These are phyloP conservation scores for Neoniphon sammara DNA, from an alignment of 2,797 vertebrate genomes.

Conservation along the genomic window DNA sequence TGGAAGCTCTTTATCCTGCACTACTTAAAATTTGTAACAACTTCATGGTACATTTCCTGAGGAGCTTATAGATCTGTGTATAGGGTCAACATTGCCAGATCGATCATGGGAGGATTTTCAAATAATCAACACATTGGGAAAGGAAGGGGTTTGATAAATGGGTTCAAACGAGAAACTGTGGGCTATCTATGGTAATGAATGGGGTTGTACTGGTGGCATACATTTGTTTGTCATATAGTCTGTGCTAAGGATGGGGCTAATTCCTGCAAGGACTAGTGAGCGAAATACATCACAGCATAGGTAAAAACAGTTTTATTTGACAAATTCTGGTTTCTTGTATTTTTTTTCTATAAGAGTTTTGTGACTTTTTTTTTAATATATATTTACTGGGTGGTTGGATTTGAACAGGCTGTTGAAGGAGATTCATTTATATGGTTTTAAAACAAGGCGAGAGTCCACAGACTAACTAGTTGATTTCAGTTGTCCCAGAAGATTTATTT, in stretches of 20 bases:
- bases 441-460: constrained; percentile 9
- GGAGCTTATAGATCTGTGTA: constrained; percentile 42
- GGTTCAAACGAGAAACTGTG: constrained; percentile 5
- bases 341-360: constrained; percentile 29
- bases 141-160: constrained; percentile 21
- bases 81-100: constrained; percentile 37
- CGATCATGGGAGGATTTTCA: constrained; percentile 44
- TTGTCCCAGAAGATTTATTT: constrained; percentile 30
- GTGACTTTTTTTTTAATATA: constrained; percentile 32
- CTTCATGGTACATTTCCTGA: constrained; percentile 25
- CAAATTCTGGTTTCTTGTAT: neutral
- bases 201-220: constrained; percentile 14
- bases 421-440: constrained; percentile 35
- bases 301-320: neutral
- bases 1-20: constrained; percentile 41
- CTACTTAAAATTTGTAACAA: constrained; percentile 5
- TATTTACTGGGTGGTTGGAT: constrained; percentile 27
- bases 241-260: constrained; percentile 2
- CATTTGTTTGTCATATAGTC: constrained; percentile 37
- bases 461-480: constrained; percentile 1
- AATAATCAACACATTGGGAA: constrained; percentile 25
- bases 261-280: constrained; percentile 25
- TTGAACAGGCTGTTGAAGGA: constrained; percentile 29
- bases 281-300: constrained; percentile 13
- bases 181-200: constrained; percentile 33